Conservation (phyloP, 1,140 invertebrate genomes). For the Sycophila sp. region DNA sequence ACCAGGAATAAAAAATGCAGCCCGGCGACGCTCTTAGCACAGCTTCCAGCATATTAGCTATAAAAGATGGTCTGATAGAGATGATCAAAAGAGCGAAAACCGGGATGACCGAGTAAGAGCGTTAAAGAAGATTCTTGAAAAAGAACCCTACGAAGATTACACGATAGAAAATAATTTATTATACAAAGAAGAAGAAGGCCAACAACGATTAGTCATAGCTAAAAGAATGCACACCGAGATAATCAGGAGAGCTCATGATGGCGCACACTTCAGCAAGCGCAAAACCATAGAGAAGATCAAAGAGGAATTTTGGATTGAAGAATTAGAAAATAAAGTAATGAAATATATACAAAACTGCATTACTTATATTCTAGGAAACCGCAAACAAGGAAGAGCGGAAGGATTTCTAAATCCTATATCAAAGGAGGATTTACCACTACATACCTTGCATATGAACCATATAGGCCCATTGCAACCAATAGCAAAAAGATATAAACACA, state of each 20-base stretch:
- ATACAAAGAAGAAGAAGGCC: background rate
- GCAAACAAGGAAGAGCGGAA: constrained; percentile 52
- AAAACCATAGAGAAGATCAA: constrained; percentile 34
- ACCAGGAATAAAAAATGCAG: too few species aligned
- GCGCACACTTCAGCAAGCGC: background rate
- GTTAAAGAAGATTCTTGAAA: too few species aligned
- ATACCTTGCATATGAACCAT: constrained; percentile 50
- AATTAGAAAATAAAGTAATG: constrained; percentile 50
- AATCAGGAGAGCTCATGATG: background rate
- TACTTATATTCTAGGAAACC: constrained; percentile 52
- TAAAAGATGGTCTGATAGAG: too few species aligned
- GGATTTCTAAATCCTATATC: constrained; percentile 47
- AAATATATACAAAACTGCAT: constrained; percentile 51
- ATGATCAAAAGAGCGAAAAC: too few species aligned
- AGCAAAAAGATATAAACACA: constrained; percentile 49
- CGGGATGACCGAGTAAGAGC: too few species aligned
- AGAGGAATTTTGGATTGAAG: constrained; percentile 53
- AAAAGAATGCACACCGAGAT: background rate
- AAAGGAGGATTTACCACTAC: constrained; percentile 43
- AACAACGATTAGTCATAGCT: background rate
- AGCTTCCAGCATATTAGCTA: too few species aligned
- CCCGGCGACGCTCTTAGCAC: too few species aligned
- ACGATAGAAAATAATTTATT: background rate
- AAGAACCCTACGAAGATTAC: background rate
- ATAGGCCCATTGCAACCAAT: constrained; percentile 48